phyloP scores from a whole-genome alignment of 1,140 invertebrate genomes.

The Platyscapa corneri region DNA sequence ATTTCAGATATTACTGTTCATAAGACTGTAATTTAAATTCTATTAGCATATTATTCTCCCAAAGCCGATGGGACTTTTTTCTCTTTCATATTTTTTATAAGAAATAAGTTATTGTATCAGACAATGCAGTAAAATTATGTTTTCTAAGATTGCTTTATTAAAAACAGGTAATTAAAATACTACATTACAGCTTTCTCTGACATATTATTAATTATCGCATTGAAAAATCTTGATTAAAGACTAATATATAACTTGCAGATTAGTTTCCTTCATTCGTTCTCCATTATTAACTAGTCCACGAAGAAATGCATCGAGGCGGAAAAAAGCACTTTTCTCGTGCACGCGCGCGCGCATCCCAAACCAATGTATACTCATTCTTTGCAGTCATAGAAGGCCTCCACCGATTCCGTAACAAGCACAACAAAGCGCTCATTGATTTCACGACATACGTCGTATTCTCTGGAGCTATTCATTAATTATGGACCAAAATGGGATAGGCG shows the following conservation, averaged over 20 bases:
- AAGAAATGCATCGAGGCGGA: neutral
- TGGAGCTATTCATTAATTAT: conserved; percentile 19
- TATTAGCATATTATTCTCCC: too few species aligned
- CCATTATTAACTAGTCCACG: neutral
- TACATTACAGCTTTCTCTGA: neutral
- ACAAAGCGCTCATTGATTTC: conserved; percentile 9
- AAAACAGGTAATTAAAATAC: neutral
- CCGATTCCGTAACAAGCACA: neutral
- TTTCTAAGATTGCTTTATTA: too few species aligned
- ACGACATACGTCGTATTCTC: neutral
- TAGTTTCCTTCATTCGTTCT: too few species aligned
- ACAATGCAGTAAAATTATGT: too few species aligned
- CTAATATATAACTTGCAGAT: neutral
- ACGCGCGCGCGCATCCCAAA: neutral
- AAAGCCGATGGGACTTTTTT: too few species aligned
- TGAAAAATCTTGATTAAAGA: neutral
- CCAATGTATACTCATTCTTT: neutral
- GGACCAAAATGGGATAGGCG: neutral
- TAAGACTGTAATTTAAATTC: too few species aligned
- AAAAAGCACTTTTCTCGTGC: conserved; percentile 1
- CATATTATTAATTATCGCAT: neutral
- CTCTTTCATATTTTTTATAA: too few species aligned
- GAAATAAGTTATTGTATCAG: too few species aligned
- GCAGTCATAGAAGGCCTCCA: neutral
- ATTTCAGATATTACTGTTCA: too few species aligned